Base-by-base conservation (phyloP, 1,140 invertebrate genomes). In the Potamilus streckersoni region DNA sequence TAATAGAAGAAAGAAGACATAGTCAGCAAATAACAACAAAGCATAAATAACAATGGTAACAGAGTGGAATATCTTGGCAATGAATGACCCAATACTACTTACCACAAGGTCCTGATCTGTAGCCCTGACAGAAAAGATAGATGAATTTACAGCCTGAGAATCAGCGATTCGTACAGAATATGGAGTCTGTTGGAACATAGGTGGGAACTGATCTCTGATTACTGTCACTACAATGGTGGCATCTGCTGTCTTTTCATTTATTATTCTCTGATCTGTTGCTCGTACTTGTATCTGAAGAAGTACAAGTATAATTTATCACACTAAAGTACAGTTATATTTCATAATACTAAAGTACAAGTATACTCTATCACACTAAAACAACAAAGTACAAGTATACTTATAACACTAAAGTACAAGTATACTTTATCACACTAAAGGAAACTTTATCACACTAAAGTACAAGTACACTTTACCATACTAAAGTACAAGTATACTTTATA, bases 231-330 rank as follows among this genome's bases (percentile, higher is more conserved):
- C 14, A 20, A 73, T 78, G 31, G 67, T 61, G 16, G 74, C 66
- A 56, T 79, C 74, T 38, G 76, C 78, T 58, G 71, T 70, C 49
- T 80, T 71, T n/a, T 76, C 71, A 57, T 20, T 64, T 13, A 78
- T 79, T 27, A 73, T 60, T 16, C 82, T 72, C 59, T 75, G 71
- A 59, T 83, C 82, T 17, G 78, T 80, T 12, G 78, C 80, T 71
- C 72, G 69, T 12, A 82, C 65, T 12, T 57, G 68, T 13, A 82
- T 68, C 81, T 82, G 66, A 13, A 69, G 66, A 70, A 65, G n/a
- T 55, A 67, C 27, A 62, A 62, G 60, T 19, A n/a, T 14, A 62
- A 20, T 19, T 61, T 61, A 19, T 20, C 2, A 61, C 20, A 61
- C 20, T 20, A 61, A 61, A 31, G 4, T 31, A 20, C 60, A 61